Evolutionary conservation across 2,888 invertebrate species (phyloP).

Genomic region (Acronicta psi): DNA sequence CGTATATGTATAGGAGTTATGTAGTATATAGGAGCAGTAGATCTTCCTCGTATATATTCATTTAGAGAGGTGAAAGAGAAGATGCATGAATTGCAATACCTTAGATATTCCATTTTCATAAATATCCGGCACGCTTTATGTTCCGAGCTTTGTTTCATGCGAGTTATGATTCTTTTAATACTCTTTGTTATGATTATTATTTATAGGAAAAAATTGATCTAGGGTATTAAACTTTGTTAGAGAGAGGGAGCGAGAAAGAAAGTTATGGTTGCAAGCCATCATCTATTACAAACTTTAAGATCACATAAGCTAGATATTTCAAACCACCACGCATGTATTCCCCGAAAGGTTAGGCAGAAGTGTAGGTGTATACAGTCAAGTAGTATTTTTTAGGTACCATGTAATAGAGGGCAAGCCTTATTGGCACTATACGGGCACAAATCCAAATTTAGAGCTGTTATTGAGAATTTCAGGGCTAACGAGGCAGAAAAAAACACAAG

Average conservation of each 20-base stretch:
- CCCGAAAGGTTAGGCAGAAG: too few relatives aligned
- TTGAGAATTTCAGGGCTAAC: too few relatives aligned
- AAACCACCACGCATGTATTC: too few relatives aligned
- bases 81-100: conserved; percentile 30
- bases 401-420: too few relatives aligned
- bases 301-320: too few relatives aligned
- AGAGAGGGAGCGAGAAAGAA: not conserved
- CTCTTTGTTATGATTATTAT: conserved; percentile 3
- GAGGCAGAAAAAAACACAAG: too few relatives aligned
- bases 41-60: conserved; percentile 38
- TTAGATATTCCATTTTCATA: conserved; percentile 48
- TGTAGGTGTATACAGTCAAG: too few relatives aligned
- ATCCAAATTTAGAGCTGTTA: too few relatives aligned
- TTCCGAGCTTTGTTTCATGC: conserved; percentile 11
- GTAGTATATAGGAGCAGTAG: not conserved
- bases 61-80: conserved; percentile 24
- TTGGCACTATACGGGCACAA: too few relatives aligned
- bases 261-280: not conserved
- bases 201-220: conserved; percentile 1
- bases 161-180: conserved; percentile 15
- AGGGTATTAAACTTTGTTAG: not conserved
- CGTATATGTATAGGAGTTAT: too few relatives aligned
- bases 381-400: too few relatives aligned
- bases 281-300: too few relatives aligned
- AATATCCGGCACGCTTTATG: conserved; percentile 34